Base-by-base conservation (phyloP, 2,113 vertebrate species). In the Thinocorus orbignyianus region DNA sequence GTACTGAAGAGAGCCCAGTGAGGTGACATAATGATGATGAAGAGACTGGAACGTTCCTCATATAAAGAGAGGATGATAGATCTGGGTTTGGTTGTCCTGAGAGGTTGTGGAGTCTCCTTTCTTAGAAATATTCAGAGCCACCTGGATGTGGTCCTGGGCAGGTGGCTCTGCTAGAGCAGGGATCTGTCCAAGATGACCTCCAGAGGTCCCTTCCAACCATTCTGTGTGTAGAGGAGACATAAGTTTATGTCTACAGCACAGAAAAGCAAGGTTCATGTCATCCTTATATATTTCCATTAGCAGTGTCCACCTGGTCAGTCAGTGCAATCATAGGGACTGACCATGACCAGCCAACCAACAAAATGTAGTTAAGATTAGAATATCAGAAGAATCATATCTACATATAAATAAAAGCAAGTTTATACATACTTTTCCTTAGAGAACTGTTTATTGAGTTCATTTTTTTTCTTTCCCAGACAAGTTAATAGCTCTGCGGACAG, bases 21-120 rank as follows among this genome's bases (percentile, higher is more conserved):
- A 46, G 60, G 7, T 33, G 25, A 11, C 11, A 62, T 13, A 48
- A 77, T n/a, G 8, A 23, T 42, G 25, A 57, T 17, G 5, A 64
- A 76, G 23, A 5, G 7, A 15, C 30, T 55, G 35, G 30, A 86
- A 6, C 12, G 12, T 9, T 18, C 42, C 37, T 77, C 1, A 15
- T 12, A 12, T 0, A 2, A 76, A 1, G 2, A 74, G 7, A 37
- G 5, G 9, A 19, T 48, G 31, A 70, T 10, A 77, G 1, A 61
- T 6, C 5, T 61, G 33, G 14, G 6, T 33, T 6, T 70, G 11
- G 13, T 30, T 70, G 11, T 11, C 31, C n/a, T 10, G 39, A 77
- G 26, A 41, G 4, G 4, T 4, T 52, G 31, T 35, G 28, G 22
- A 66, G 6, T 66, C 22, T 74, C 24, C 15, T 11, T 46, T 52